These are phyloP conservation scores for Podotricha telesiphe DNA, from an alignment of 2,888 invertebrate genomes.

Conservation along the genomic window DNA sequence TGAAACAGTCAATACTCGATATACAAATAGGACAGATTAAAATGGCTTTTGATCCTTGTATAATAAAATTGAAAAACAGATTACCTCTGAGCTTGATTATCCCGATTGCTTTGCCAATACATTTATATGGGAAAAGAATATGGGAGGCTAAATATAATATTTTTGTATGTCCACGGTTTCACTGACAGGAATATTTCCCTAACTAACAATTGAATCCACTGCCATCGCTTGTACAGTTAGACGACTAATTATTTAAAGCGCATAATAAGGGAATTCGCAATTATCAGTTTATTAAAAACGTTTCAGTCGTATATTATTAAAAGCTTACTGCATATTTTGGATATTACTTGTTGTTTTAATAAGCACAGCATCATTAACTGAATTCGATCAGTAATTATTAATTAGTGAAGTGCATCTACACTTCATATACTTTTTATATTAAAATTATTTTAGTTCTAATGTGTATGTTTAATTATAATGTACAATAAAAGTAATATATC, in stretches of 20 bases:
- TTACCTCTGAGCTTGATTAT: slow-evolving; percentile 28
- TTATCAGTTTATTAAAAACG: slow-evolving; percentile 37
- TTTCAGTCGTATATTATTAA: slow-evolving; percentile 39
- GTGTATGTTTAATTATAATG: no score
- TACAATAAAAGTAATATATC: no score
- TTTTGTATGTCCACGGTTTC: no score
- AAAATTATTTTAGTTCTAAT: neutral
- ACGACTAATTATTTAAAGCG: neutral
- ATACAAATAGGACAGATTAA: slow-evolving; percentile 17
- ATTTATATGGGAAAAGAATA: neutral
- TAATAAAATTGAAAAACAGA: slow-evolving; percentile 28
- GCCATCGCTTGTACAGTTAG: no score
- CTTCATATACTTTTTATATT: neutral
- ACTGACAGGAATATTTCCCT: no score
- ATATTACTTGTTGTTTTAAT: slow-evolving; percentile 31
- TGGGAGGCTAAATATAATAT: neutral
- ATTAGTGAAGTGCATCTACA: neutral
- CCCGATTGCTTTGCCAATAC: slow-evolving; percentile 19
- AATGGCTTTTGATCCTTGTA: slow-evolving; percentile 18
- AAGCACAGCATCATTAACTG: slow-evolving; percentile 15
- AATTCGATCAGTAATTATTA: slow-evolving; percentile 16
- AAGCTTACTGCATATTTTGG: slow-evolving; percentile 39
- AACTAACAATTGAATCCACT: no score
- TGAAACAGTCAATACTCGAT: slow-evolving; percentile 11
- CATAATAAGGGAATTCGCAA: slow-evolving; percentile 32